A percentile compares a stretch with the other conserved stretches of the same genome.
These are phyloP conservation scores for Zaprionus inermis DNA, from an alignment of 1,140 invertebrate species.

Conservation along the genomic window DNA sequence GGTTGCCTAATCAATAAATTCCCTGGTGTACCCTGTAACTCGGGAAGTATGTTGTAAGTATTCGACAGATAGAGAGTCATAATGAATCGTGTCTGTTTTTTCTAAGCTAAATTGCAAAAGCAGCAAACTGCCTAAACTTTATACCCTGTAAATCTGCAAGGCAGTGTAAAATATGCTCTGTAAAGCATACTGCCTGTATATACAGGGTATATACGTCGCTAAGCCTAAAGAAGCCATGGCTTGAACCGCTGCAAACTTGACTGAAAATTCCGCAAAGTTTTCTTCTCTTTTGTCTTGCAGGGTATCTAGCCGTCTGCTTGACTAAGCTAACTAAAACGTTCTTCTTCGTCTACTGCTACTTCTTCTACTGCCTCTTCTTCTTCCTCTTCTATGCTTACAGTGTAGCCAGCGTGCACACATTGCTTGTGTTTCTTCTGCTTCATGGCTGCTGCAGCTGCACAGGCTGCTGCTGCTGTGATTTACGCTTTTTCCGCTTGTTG, in stretches of 20 bases:
- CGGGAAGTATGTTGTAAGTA: no score
- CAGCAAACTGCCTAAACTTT: background rate
- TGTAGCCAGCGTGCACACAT: constrained; percentile 2
- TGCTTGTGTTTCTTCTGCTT: background rate
- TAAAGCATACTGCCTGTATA: background rate
- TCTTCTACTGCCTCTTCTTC: background rate
- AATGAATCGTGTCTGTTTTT: background rate
- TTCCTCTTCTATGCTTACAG: background rate
- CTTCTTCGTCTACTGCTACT: background rate
- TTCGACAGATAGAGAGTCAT: background rate
- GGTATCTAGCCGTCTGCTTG: background rate
- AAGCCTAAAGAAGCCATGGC: background rate
- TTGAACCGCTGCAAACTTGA: background rate
- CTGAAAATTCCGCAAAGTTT: background rate
- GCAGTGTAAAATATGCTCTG: background rate
- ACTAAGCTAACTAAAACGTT: no score
- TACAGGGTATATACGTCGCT: background rate
- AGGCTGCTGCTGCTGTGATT: constrained; percentile 43
- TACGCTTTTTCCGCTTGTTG: constrained; percentile 53
- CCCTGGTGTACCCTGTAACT: background rate
- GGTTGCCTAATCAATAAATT: no score
- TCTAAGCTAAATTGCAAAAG: background rate
- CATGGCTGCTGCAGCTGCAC: constrained; percentile 30
- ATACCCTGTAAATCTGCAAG: no score
- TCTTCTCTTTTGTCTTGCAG: background rate